These are phyloP conservation scores for Nyctibius grandis DNA, from an alignment of 2,797 vertebrate genomes.

Conservation along the genomic window DNA sequence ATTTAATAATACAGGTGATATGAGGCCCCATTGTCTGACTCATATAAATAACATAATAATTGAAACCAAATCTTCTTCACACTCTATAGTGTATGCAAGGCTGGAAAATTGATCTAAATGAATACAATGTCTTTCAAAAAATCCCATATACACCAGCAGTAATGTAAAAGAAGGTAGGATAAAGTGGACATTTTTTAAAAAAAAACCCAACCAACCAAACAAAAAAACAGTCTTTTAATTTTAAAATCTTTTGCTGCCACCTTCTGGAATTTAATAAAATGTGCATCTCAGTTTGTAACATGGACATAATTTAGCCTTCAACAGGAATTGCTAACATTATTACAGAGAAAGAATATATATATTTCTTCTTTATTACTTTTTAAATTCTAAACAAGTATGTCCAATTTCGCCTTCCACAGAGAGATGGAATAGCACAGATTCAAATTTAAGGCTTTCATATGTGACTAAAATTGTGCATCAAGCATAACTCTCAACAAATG, in stretches of 20 bases:
- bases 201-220: too few species aligned
- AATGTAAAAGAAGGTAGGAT: not conserved
- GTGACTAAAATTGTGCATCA: not conserved
- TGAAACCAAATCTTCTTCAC: not conserved
- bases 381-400: not conserved
- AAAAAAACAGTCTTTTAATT: too few species aligned
- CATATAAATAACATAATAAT: not conserved
- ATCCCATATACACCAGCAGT: not conserved
- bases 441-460: not conserved
- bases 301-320: not conserved
- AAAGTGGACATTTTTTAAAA: not conserved
- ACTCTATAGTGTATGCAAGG: not conserved
- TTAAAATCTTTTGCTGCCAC: conserved; percentile 70
- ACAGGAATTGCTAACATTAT: not conserved
- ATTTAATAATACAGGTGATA: not conserved
- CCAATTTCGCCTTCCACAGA: not conserved
- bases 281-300: not conserved
- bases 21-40: not conserved
- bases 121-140: not conserved
- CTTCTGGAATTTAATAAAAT: conserved; percentile 49
- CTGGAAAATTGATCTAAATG: not conserved
- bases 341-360: not conserved
- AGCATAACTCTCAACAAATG: not conserved
- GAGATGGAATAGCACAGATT: not conserved
- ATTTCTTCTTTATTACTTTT: not conserved